A percentile compares a stretch with the other conserved stretches of the same genome.
phyloP scores from a whole-genome alignment of 1,140 invertebrate genomes.

The Gonatopus flavifemur region DNA sequence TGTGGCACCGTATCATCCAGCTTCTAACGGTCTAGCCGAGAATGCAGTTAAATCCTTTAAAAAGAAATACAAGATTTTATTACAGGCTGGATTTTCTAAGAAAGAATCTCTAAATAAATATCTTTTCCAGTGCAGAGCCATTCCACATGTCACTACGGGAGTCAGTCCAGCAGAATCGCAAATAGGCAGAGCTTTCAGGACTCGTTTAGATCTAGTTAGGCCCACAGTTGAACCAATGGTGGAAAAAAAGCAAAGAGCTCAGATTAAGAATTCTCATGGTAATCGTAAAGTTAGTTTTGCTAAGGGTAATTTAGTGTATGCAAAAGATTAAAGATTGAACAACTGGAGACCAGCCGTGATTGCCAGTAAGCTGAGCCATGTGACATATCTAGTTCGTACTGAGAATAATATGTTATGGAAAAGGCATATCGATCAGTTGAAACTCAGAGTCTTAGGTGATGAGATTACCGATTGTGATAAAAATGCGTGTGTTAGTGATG shows the following conservation, averaged over 20 bases:
- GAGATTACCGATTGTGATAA: no score
- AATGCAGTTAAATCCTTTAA: conserved; percentile 19
- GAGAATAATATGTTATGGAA: no score
- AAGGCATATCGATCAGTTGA: no score
- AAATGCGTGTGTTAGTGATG: no score
- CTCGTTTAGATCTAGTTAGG: conserved; percentile 10
- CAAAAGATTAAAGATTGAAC: conserved; percentile 1
- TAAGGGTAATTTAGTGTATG: not conserved
- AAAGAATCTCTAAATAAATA: conserved; percentile 5
- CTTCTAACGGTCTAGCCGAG: conserved; percentile 22
- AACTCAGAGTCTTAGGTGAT: no score
- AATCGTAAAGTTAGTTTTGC: conserved; percentile 1
- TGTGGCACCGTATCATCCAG: conserved; percentile 17
- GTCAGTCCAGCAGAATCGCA: conserved; percentile 14
- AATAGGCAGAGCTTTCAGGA: conserved; percentile 2
- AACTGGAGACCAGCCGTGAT: not conserved
- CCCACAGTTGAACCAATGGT: not conserved
- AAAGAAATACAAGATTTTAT: conserved; percentile 1
- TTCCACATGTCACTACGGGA: conserved; percentile 9
- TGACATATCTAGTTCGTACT: no score
- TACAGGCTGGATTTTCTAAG: not conserved
- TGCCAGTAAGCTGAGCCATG: no score
- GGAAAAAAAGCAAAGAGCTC: not conserved
- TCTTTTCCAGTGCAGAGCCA: conserved; percentile 10
- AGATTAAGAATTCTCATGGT: conserved; percentile 5